A percentile compares a stretch with the other conserved stretches of the same genome.
phyloP scores from a whole-genome alignment of 1,140 invertebrate genomes.

The Pogonognathellus flavescens region DNA sequence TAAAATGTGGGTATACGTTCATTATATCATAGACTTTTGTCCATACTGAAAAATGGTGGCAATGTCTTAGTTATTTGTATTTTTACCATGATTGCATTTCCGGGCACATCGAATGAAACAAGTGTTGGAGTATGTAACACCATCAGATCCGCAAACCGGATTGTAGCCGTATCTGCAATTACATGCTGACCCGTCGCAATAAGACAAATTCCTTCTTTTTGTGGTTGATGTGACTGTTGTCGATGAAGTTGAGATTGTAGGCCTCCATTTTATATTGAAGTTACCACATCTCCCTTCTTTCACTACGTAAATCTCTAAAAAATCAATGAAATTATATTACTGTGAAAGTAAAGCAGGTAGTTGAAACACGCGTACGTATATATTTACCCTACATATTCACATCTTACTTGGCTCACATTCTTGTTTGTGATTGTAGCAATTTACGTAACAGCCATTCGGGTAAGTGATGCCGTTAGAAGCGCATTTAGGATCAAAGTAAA shows the following conservation, averaged over 20 bases:
- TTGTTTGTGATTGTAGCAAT: slow-evolving; percentile 8
- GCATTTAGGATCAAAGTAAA: slow-evolving; percentile 16
- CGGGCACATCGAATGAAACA: slow-evolving; percentile 25
- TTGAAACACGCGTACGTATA: background rate
- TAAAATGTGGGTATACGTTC: too few species aligned
- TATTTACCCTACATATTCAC: background rate
- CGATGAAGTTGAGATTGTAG: background rate
- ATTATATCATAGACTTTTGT: too few species aligned
- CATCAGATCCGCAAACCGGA: background rate
- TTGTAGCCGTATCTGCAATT: slow-evolving; percentile 3
- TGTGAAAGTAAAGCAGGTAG: background rate
- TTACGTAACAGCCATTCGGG: slow-evolving; percentile 15
- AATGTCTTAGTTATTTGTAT: background rate
- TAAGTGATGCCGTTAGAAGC: slow-evolving; percentile 26
- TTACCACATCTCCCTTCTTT: background rate
- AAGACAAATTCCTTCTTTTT: background rate
- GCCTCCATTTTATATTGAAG: background rate
- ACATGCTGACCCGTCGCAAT: background rate
- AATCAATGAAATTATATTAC: background rate
- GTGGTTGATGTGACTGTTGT: background rate
- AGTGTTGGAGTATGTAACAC: background rate
- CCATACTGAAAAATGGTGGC: background rate
- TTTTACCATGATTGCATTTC: slow-evolving; percentile 9
- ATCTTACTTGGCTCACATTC: background rate
- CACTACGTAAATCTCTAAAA: background rate